phyloP scores from a whole-genome alignment of 1,140 invertebrate species.

The Orchesella cincta region DNA sequence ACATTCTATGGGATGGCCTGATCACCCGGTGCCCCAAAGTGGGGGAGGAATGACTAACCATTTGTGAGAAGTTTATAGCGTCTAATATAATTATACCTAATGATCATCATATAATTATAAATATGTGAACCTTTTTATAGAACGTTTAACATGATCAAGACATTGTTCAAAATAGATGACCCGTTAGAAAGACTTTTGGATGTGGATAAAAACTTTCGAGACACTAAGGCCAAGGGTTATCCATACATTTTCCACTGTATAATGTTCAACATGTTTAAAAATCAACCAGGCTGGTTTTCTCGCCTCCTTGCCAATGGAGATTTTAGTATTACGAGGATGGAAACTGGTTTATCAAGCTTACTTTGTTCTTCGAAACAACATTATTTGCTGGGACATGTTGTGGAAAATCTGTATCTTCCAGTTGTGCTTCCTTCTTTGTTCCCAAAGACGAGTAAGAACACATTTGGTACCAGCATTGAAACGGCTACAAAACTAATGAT shows the following conservation, averaged over 20 bases:
- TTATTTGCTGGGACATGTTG: conserved; percentile 26
- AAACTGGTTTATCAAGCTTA: conserved; percentile 1
- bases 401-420: conserved; percentile 33
- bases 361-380: conserved; percentile 21
- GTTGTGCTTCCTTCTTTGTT: conserved; percentile 8
- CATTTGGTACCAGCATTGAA: no score
- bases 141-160: conserved; percentile 17
- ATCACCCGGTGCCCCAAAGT: neutral
- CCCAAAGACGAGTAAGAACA: neutral
- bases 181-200: conserved; percentile 17
- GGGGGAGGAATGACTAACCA: conserved; percentile 31
- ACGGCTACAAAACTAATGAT: neutral
- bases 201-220: conserved; percentile 20
- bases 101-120: neutral
- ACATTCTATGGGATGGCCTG: neutral
- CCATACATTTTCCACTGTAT: neutral
- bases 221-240: conserved; percentile 8
- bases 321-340: neutral
- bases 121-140: neutral
- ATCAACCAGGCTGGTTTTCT: conserved; percentile 9
- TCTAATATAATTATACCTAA: neutral
- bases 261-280: neutral
- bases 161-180: conserved; percentile 1
- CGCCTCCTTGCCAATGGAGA: neutral
- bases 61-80: no score